Percentiles rank a stretch among this genome's conserved stretches.
Evolutionary conservation across 1,140 invertebrate species (phyloP).

Genomic region (Solen grandis): DNA sequence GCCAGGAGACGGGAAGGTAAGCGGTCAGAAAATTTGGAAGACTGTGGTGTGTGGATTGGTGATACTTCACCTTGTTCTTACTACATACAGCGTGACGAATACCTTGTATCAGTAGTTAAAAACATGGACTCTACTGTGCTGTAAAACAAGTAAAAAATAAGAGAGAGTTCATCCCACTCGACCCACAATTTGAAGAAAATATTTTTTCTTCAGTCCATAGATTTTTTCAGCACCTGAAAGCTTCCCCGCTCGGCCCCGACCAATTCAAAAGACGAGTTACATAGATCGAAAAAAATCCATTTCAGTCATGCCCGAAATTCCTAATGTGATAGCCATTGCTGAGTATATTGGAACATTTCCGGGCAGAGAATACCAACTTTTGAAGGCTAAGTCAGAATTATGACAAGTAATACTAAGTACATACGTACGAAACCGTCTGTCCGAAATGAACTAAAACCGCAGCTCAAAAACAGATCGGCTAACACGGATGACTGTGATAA

Average conservation of each 20-base stretch:
- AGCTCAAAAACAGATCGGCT: slow-evolving; percentile 20
- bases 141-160: not conserved
- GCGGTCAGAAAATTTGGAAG: not conserved
- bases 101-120: not conserved
- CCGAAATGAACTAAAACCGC: not conserved
- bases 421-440: not conserved
- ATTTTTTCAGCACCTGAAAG: not conserved
- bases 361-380: not conserved
- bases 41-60: slow-evolving; percentile 1
- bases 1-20: too few species aligned
- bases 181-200: not conserved
- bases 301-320: too few species aligned
- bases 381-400: not conserved
- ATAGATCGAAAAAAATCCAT: not conserved
- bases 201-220: not conserved
- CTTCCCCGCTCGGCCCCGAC: not conserved
- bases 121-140: not conserved
- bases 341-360: slow-evolving; percentile 1
- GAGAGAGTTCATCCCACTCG: not conserved
- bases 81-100: not conserved
- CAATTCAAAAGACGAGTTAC: slow-evolving; percentile 3
- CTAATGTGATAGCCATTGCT: not conserved
- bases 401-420: not conserved
- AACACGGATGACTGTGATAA: slow-evolving; percentile 10
- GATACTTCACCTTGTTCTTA: not conserved